A percentile compares a stretch with the other conserved stretches of the same genome.
These are phyloP conservation scores for Brachionus asplanchnoidis DNA, from an alignment of 1,140 invertebrate genomes.

Conservation along the genomic window DNA sequence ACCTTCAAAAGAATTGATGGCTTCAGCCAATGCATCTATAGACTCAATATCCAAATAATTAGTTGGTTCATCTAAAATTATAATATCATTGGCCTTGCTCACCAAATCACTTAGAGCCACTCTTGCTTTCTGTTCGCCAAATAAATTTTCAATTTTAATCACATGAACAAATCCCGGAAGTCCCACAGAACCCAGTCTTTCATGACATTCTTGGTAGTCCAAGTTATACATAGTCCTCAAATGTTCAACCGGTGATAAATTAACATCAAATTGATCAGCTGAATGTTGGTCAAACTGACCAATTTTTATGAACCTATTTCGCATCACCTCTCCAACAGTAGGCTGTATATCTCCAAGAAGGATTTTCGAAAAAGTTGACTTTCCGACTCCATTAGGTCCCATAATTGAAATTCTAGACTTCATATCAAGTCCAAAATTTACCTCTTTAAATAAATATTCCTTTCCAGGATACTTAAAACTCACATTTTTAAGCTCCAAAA, in stretches of 20 bases:
- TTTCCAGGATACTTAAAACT: slow-evolving; percentile 76
- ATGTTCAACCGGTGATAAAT: slow-evolving; percentile 90
- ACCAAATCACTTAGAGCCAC: slow-evolving; percentile 90
- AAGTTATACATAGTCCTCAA: slow-evolving; percentile 76
- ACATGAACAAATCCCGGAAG: slow-evolving; percentile 88
- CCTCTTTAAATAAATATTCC: slow-evolving; percentile 72
- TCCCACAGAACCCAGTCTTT: slow-evolving; percentile 90
- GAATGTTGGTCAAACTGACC: slow-evolving; percentile 98
- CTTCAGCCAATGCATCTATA: slow-evolving; percentile 93
- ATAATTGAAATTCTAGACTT: slow-evolving; percentile 59
- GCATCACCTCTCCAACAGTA: slow-evolving; percentile 30
- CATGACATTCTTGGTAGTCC: slow-evolving; percentile 85
- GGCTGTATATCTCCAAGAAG: slow-evolving; percentile 78
- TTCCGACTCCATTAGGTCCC: slow-evolving; percentile 71
- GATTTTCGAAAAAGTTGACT: slow-evolving; percentile 88
- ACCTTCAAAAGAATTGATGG: slow-evolving; percentile 89
- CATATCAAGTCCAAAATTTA: slow-evolving; percentile 91
- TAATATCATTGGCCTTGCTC: slow-evolving; percentile 83
- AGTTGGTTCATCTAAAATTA: slow-evolving; percentile 94
- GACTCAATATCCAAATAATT: slow-evolving; percentile 98
- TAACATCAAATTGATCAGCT: slow-evolving; percentile 90
- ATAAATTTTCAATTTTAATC: slow-evolving; percentile 93
- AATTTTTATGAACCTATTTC: slow-evolving; percentile 62
- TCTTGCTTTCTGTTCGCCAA: slow-evolving; percentile 92
- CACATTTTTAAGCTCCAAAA: slow-evolving; percentile 80